Evolutionary conservation across 2,113 vertebrate species (phyloP), one percentile per base, ranked within the genome.

Genomic region (Macroglossus sobrinus): DNA sequence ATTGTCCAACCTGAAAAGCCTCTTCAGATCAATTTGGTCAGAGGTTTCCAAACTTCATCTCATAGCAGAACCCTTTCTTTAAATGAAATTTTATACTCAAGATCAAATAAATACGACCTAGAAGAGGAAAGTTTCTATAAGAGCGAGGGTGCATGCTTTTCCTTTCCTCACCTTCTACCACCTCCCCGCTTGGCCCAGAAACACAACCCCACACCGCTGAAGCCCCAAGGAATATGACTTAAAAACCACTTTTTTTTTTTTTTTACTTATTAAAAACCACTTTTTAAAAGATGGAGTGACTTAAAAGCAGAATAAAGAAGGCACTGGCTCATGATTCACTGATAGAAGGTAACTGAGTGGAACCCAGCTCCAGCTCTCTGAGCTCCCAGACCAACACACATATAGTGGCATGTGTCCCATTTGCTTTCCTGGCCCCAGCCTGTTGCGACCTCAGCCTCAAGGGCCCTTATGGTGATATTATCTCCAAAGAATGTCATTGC

Each of bases 1-100:
- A 50, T 0, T 50, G 50, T 57, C 64, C 90, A 64, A 93, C 74
- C 47, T 16, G 35, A 45, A 92, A 97, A 85, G 43, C 47, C 74
- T 68, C 72, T 82, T 95, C 61, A 74, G 53, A 66, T 53, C n/a
- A 89, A 93, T 94, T 63, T 85, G 53, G 47, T 72, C 93, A 78
- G 78, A 82, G 38, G 38, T 95, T 76, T 76, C 84, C 91, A 69
- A 89, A 95, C 88, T 93, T 85, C 16, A 72, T 88, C 87, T 93
- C 43, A 30, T 26, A 80, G 30, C 69, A 91, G 43, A 89, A 84
- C 11, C 12, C 19, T 82, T 61, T 75, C 59, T 79, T 79, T 85
- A 95, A 74, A 87, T 90, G 35, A 87, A 92, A 92, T 90, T 71
- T 81, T 76, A 38, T 38, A 82, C 61, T 89, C 45, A 78, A 81